Evolutionary conservation across 1,140 invertebrate genomes (phyloP).

Genomic region (Epicauta chinensis): DNA sequence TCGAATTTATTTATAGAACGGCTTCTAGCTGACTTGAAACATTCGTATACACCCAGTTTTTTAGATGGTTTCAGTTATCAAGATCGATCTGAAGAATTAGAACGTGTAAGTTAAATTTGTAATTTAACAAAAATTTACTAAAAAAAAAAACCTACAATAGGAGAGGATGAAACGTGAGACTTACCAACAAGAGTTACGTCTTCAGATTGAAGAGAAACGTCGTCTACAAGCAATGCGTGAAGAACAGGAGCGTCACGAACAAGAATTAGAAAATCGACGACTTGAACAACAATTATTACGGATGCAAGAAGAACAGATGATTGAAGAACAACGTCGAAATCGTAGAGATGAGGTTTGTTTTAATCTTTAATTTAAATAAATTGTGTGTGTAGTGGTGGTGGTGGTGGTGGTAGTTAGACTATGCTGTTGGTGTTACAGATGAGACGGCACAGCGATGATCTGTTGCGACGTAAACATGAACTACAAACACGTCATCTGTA

Average conservation of each 20-base stretch:
- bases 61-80: slow-evolving; percentile 39
- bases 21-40: slow-evolving; percentile 32
- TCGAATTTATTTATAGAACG: slow-evolving; percentile 24
- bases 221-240: slow-evolving; percentile 33
- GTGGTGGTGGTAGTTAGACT: slow-evolving; percentile 3
- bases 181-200: slow-evolving; percentile 37
- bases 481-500: slow-evolving; percentile 42
- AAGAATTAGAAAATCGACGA: slow-evolving; percentile 49
- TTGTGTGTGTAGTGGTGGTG: neutral
- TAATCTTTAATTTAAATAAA: neutral
- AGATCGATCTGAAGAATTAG: slow-evolving; percentile 34
- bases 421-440: slow-evolving; percentile 41
- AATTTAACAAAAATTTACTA: neutral
- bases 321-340: slow-evolving; percentile 38
- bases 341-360: slow-evolving; percentile 24
- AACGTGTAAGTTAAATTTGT: slow-evolving; percentile 34
- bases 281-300: slow-evolving; percentile 49
- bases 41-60: slow-evolving; percentile 33
- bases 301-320: slow-evolving; percentile 45
- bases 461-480: slow-evolving; percentile 37
- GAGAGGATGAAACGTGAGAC: slow-evolving; percentile 38
- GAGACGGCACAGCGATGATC: slow-evolving; percentile 46
- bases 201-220: slow-evolving; percentile 41
- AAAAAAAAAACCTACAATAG: too few species aligned
- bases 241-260: slow-evolving; percentile 38